phyloP scores from a whole-genome alignment of 2,888 invertebrate genomes.

The Hirtodrosophila cameraria region DNA sequence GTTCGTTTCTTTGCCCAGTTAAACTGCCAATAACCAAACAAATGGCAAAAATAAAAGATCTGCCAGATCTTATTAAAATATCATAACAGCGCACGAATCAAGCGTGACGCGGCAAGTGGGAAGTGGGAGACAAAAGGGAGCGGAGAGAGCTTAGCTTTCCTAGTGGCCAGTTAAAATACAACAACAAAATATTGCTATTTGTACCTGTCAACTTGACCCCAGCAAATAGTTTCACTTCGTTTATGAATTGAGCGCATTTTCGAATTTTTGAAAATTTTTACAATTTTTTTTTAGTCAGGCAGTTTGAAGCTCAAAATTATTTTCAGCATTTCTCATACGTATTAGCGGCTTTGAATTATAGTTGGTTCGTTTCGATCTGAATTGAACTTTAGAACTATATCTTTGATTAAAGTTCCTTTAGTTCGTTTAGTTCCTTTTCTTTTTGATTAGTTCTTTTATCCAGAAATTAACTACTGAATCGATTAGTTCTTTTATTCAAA shows the following conservation, averaged over 20 bases:
- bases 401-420: too few relatives aligned
- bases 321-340: too few relatives aligned
- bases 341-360: too few relatives aligned
- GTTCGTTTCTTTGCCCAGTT: conserved; percentile 18
- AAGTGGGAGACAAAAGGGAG: background rate
- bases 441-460: too few relatives aligned
- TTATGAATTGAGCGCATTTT: conserved; percentile 43
- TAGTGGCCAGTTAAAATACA: conserved; percentile 1
- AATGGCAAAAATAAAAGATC: conserved; percentile 55
- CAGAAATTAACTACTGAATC: too few relatives aligned
- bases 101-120: conserved; percentile 41
- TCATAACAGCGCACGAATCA: conserved; percentile 75
- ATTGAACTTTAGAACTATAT: too few relatives aligned
- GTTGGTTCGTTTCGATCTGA: too few relatives aligned
- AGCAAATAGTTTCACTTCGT: conserved; percentile 62
- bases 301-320: too few relatives aligned
- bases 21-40: conserved; percentile 61
- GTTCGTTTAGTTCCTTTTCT: too few relatives aligned
- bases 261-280: conserved; percentile 17
- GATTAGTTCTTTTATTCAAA: too few relatives aligned
- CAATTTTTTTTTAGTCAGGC: conserved; percentile 1
- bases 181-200: conserved; percentile 62
- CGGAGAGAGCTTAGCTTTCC: background rate
- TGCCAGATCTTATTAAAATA: conserved; percentile 81
- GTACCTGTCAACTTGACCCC: conserved; percentile 79